These are phyloP conservation scores for Plutomurus gul DNA, from an alignment of 1,140 invertebrate species.

Conservation along the genomic window DNA sequence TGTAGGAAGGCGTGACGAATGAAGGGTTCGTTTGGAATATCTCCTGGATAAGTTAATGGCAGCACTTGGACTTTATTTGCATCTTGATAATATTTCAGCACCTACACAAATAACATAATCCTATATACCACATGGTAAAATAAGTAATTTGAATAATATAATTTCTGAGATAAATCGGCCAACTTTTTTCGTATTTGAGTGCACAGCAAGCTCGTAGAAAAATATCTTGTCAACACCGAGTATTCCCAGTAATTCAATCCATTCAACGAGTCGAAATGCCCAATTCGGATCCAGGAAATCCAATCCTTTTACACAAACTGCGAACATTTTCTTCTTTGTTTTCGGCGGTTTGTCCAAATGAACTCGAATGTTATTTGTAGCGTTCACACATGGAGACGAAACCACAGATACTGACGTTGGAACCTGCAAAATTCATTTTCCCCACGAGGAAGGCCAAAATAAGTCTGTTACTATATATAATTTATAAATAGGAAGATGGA, in stretches of 20 bases:
- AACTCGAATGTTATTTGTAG: slow-evolving; percentile 38
- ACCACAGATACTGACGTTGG: slow-evolving; percentile 42
- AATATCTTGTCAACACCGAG: slow-evolving; percentile 63
- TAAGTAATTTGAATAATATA: no score
- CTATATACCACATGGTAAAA: no score
- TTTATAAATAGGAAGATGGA: not conserved
- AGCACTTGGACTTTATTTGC: slow-evolving; percentile 58
- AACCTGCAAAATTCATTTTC: not conserved
- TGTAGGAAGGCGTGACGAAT: slow-evolving; percentile 59
- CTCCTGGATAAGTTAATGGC: slow-evolving; percentile 61
- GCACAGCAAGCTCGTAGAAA: slow-evolving; percentile 62
- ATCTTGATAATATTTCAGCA: slow-evolving; percentile 59
- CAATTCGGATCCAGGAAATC: slow-evolving; percentile 62
- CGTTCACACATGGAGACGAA: not conserved
- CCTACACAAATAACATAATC: slow-evolving; percentile 33
- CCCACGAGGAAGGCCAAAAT: not conserved
- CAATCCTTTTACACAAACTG: slow-evolving; percentile 65
- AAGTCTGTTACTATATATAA: not conserved
- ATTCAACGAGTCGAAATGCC: slow-evolving; percentile 61
- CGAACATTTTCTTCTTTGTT: slow-evolving; percentile 58
- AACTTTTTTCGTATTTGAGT: slow-evolving; percentile 59
- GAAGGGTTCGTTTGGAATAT: slow-evolving; percentile 60
- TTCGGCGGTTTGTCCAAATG: slow-evolving; percentile 52
- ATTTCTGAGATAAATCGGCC: no score
- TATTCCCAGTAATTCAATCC: slow-evolving; percentile 61